These are phyloP conservation scores for Lithobates sylvaticus DNA, from an alignment of 2,797 vertebrate species.

Conservation along the genomic window DNA sequence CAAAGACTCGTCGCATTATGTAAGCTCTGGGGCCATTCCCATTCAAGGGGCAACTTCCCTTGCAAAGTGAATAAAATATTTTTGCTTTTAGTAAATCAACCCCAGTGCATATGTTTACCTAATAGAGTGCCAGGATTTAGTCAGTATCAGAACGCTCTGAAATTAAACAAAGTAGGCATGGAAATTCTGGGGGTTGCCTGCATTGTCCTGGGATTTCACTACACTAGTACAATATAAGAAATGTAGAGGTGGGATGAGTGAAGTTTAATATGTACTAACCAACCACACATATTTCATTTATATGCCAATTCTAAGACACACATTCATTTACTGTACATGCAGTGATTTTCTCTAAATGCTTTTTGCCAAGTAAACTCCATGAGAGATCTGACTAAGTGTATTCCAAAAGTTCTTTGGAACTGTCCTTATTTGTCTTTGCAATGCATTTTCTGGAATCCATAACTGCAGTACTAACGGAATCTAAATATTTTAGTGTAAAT, in stretches of 20 bases:
- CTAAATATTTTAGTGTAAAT: slow-evolving; percentile 40
- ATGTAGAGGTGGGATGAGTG: neutral
- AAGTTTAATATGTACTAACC: neutral
- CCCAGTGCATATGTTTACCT: too few species aligned
- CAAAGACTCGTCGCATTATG: too few species aligned
- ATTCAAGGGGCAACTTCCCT: too few species aligned
- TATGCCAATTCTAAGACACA: neutral
- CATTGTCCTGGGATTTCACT: too few species aligned
- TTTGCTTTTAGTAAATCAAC: too few species aligned
- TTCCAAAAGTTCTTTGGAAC: slow-evolving; percentile 16
- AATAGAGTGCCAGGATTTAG: too few species aligned
- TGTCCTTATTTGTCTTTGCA: slow-evolving; percentile 45
- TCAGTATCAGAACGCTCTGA: too few species aligned
- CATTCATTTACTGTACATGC: neutral
- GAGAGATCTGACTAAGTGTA: neutral
- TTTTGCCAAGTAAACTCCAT: slow-evolving; percentile 10
- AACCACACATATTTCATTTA: neutral
- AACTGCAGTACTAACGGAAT: slow-evolving; percentile 19
- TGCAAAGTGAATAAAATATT: too few species aligned
- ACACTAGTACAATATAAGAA: too few species aligned
- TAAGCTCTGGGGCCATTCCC: too few species aligned
- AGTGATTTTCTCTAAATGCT: neutral
- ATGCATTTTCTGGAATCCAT: slow-evolving; percentile 44
- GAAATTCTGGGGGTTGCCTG: neutral
- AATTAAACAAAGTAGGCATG: neutral